A percentile compares a stretch with the other conserved stretches of the same genome.
phyloP scores from a whole-genome alignment of 2,797 vertebrate genomes.

The Scolopax bukidnonensis region DNA sequence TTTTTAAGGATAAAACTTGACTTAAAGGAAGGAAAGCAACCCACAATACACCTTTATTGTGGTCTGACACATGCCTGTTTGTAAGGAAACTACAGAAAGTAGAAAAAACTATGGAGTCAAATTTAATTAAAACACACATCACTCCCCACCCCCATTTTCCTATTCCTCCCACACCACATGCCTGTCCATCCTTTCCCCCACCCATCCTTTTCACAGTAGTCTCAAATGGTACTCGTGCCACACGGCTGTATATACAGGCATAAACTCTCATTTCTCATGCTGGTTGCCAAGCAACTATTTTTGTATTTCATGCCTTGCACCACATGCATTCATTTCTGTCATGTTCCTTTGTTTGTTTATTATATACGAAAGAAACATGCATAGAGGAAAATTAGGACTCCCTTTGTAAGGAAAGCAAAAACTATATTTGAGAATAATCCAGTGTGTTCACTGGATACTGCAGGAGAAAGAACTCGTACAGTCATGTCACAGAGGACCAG shows the following conservation, averaged over 20 bases:
- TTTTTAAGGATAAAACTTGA: not conserved
- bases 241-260: not conserved
- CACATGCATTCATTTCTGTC: conserved; percentile 55
- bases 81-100: not conserved
- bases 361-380: not conserved
- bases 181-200: not conserved
- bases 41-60: not conserved
- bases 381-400: not conserved
- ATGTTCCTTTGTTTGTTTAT: conserved; percentile 55
- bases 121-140: not conserved
- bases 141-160: too few species aligned
- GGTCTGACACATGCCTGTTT: not conserved
- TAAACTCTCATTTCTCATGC: conserved; percentile 36
- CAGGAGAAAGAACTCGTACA: not conserved
- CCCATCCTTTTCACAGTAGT: not conserved
- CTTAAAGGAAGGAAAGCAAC: not conserved
- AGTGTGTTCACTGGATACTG: not conserved
- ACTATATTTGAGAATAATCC: not conserved
- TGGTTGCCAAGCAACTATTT: conserved; percentile 70
- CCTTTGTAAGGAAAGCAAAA: not conserved
- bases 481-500: not conserved
- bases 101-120: not conserved
- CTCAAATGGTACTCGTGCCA: not conserved
- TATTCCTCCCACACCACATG: too few species aligned
- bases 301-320: conserved; percentile 42